A percentile compares a stretch with the other conserved stretches of the same genome.
These are phyloP conservation scores for Neosilurus mollespiculum DNA, from an alignment of 2,797 vertebrate species.

Conservation along the genomic window DNA sequence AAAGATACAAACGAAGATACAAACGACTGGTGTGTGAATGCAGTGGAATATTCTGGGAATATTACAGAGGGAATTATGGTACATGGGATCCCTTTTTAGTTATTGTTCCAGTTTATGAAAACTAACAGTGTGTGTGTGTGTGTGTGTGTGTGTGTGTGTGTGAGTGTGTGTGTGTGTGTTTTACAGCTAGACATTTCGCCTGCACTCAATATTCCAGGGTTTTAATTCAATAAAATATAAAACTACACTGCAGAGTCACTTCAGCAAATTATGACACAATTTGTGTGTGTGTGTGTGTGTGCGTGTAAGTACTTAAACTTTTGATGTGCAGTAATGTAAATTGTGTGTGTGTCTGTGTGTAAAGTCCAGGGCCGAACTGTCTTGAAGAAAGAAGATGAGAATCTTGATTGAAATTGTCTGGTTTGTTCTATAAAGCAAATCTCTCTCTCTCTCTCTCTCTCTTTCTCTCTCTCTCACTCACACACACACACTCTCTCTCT, in stretches of 20 bases:
- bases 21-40: neutral
- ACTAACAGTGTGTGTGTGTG: neutral
- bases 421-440: conserved; percentile 21
- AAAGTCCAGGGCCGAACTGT: conserved; percentile 38
- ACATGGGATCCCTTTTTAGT: neutral
- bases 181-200: neutral
- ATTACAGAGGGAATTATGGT: neutral
- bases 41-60: neutral
- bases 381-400: conserved; percentile 50
- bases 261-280: neutral
- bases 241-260: conserved; percentile 7
- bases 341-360: neutral
- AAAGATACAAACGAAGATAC: neutral
- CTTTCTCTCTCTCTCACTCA: conserved; percentile 12
- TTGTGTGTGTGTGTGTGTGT: neutral
- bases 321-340: neutral
- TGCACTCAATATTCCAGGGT: neutral
- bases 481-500: neutral
- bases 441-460: neutral
- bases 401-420: conserved; percentile 39
- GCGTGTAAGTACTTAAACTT: neutral
- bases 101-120: neutral
- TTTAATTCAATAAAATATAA: neutral
- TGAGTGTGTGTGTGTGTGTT: neutral
- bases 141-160: neutral